phyloP scores from a whole-genome alignment of 2,797 vertebrate genomes.

The Calcarius lapponicus region DNA sequence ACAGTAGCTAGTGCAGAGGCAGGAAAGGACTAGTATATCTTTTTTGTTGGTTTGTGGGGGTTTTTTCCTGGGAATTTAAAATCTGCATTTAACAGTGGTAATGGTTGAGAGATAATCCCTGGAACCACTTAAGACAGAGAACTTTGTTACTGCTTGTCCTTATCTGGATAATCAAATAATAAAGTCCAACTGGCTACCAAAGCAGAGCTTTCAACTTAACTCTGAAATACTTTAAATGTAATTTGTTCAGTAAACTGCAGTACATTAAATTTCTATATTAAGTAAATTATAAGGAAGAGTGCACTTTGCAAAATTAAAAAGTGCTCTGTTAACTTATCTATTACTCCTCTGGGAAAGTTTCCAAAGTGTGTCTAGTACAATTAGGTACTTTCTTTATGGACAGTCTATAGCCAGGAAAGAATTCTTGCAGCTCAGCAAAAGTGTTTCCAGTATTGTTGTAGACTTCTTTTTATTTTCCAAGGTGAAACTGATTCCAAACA shows the following conservation, averaged over 20 bases:
- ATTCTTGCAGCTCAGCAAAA: conserved; percentile 65
- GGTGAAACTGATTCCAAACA: conserved; percentile 57
- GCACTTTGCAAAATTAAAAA: conserved; percentile 83
- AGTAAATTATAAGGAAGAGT: conserved; percentile 82
- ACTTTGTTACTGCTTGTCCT: conserved; percentile 73
- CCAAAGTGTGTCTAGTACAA: conserved; percentile 72
- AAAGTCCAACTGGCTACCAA: conserved; percentile 75
- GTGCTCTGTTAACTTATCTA: conserved; percentile 78
- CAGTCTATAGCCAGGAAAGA: conserved; percentile 34
- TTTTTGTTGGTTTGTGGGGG: background rate
- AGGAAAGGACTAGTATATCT: conserved; percentile 39
- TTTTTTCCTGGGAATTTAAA: conserved; percentile 60
- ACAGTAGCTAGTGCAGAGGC: conserved; percentile 38
- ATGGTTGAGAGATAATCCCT: conserved; percentile 74
- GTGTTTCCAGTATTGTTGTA: conserved; percentile 25
- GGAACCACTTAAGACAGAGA: conserved; percentile 73
- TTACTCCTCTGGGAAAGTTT: conserved; percentile 80
- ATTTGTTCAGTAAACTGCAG: conserved; percentile 81
- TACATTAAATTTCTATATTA: conserved; percentile 82
- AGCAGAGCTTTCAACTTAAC: conserved; percentile 73
- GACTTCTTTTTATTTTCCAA: conserved; percentile 41
- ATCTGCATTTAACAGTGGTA: conserved; percentile 71
- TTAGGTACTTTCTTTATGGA: conserved; percentile 74
- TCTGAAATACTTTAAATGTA: conserved; percentile 79
- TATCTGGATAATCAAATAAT: conserved; percentile 80